Evolutionary conservation across 2,888 invertebrate genomes (phyloP), one percentile per base, ranked within the genome.

Genomic region (Oxystoma pomonae): DNA sequence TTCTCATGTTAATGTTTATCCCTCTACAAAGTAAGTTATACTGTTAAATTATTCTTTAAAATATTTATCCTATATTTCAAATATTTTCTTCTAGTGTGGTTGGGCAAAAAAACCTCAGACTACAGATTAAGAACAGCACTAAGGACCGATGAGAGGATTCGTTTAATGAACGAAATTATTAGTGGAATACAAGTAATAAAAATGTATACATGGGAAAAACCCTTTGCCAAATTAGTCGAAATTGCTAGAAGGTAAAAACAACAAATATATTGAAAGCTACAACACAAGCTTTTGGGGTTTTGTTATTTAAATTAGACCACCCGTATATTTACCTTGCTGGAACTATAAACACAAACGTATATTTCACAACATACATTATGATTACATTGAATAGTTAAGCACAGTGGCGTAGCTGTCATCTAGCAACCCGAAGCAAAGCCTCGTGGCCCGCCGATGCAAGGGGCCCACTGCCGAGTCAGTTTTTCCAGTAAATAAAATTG

Each of bases 141-240:
- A 50, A 83, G 89, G 61, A 94, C 95, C 0, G 96, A 96, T 79
- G 85, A 91, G 70, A 81, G 96, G 5, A 90, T 96, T 1, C 83
- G 91, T 18, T 77, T 95, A 0, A 95, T 96, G 93, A 93, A 91
- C 75, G 96, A 94, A 81, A 89, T 93, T 20, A 87, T 96, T 55
- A 86, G 87, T 72, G 95, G 94, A 0, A 91, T 94, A 76, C 87
- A 94, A 80, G 93, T 96, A 0, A 92, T 97, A 70, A 97, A 97
- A 82, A 96, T 96, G 95, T 96, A 95, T 74, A 91, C 94, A 0
- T 96, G 96, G 91, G 96, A 97, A 76, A 86, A 87, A 72, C 90
- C 94, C 0, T 96, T 96, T 75, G 86, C 89, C 18, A 86, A 86
- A 70, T 84, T 94, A 64, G 90, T 96, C 1, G 87, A 83, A 52